Percentiles rank a stretch among this genome's conserved stretches.
phyloP scores from a whole-genome alignment of 2,888 invertebrate genomes.

The Idaea dimidiata region DNA sequence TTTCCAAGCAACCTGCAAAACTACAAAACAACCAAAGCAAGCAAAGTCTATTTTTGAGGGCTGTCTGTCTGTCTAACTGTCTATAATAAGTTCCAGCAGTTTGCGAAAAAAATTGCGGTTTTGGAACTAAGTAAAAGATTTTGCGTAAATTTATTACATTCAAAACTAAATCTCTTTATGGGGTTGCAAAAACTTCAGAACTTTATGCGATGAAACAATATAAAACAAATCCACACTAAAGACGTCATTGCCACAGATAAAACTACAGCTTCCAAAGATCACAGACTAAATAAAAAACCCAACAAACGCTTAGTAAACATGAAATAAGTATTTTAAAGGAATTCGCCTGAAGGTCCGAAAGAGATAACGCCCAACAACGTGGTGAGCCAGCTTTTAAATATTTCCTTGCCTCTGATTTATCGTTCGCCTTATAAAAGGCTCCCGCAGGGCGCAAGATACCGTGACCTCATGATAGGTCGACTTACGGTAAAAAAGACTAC shows the following conservation, averaged over 20 bases:
- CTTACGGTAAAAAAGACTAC: neutral
- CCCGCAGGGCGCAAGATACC: conserved; percentile 41
- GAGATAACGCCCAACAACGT: conserved; percentile 66
- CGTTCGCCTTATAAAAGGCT: conserved; percentile 64
- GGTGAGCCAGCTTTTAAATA: conserved; percentile 77
- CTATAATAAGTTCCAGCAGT: too few species aligned
- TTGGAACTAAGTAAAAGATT: too few species aligned
- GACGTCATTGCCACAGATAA: neutral
- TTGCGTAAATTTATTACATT: too few species aligned
- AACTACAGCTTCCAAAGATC: neutral
- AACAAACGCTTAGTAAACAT: conserved; percentile 37
- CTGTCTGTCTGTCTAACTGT: too few species aligned
- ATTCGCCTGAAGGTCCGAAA: conserved; percentile 39
- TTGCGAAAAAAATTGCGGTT: too few species aligned
- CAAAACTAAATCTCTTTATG: too few species aligned
- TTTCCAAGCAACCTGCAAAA: too few species aligned
- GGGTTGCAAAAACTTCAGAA: too few species aligned
- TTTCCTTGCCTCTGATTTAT: conserved; percentile 76
- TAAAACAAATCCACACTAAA: neutral
- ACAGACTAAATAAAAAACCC: neutral
- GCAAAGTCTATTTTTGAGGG: too few species aligned
- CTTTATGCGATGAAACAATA: too few species aligned
- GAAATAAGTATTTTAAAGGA: conserved; percentile 57
- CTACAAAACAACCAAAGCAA: too few species aligned
- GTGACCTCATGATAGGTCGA: neutral